Evolutionary conservation across 2,797 vertebrate genomes (phyloP), one percentile per base, ranked within the genome.

Genomic region (Holocentrus rufus): DNA sequence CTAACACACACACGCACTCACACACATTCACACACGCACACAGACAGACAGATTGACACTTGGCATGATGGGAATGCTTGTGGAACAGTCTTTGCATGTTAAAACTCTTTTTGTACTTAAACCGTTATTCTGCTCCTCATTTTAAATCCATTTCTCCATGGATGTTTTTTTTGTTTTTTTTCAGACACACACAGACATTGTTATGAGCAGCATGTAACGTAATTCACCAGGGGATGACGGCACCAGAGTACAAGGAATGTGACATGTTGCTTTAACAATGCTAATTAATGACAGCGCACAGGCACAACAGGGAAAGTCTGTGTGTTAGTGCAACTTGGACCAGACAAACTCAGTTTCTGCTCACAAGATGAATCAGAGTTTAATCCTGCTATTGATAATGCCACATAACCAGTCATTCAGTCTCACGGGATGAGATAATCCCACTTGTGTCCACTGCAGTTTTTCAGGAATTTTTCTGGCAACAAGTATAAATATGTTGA

Each of bases 1-100:
- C 8, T 4, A 52, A 17, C 52, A 61, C 63, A 65, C 49, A 53
- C 63, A 36, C 50, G 42, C 31, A 47, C 58, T 36, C 22, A 36
- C 27, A 55, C 1, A 13, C 53, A 61, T 25, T 30, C 10, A 18
- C 14, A 34, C 46, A 65, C 47, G 36, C 62, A 65, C 62, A 62
- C 39, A 62, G 20, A 47, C 11, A 63, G 15, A 4, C 10, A 27
- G 25, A 55, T 30, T 22, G 9, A 25, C 23, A 25, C 31, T 34
- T 34, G 52, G 20, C n/a, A 50, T 8, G 20, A 20, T n/a, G 49
- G 49, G 8, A 50, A 50, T 23, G 20, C 23, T 39, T 9, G 2
- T 39, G 36, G 8, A 34, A 34, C 31, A 34, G 9, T 9, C 9
- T 39, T 8, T 10, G 9, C 8, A 39, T 10, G 11, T 10, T 39